Base-by-base conservation (phyloP, 1,140 invertebrate genomes). In the Cylas formicarius region DNA sequence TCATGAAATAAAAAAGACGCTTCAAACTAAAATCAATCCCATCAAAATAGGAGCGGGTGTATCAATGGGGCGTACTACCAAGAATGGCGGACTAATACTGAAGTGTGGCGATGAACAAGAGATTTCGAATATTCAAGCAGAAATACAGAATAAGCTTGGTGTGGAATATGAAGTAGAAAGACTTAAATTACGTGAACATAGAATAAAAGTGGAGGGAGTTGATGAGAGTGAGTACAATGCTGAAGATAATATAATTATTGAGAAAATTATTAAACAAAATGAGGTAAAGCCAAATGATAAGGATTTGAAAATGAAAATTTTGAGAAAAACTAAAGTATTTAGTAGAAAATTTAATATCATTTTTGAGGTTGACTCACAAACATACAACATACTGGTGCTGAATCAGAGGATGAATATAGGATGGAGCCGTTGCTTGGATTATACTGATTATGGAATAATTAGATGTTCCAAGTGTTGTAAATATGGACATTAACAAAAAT, bases 401-500 rank as follows among this genome's bases (percentile, higher is more conserved):
- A 35, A 19, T 16, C 5, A 43, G 20, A 43, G 17, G 22, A 38
- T 43, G 31, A 43, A 43, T 43, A 17, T 43, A 8, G 18, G 31
- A 39, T 43, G 29, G 31, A 43, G 17, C 23, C 13, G 40, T 6
- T 43, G 40, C 17, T 36, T 17, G 40, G n/a, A 33, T 41, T 41
- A 29, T 17, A 14, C 32, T 14, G 27, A 43, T 16, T 34, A 43
- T 22, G 40, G 40, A 18, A 43, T 43, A 4, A 20, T 5, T 33
- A 20, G 40, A 20, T 43, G 40, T 34, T 43, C 14, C 23, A 43
- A 18, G 17, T 35, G 40, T 43, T 19, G 6, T 43, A 31, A 10
- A 34, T 43, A 34, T 43, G 40, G 40, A 29, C 38, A 41, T 19
- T 5, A 17, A 11, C 4, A 16, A 3, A 41, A 29, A 4, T 24